Evolutionary conservation across 2,888 invertebrate species (phyloP).

Genomic region (Yponomeuta evonymella): DNA sequence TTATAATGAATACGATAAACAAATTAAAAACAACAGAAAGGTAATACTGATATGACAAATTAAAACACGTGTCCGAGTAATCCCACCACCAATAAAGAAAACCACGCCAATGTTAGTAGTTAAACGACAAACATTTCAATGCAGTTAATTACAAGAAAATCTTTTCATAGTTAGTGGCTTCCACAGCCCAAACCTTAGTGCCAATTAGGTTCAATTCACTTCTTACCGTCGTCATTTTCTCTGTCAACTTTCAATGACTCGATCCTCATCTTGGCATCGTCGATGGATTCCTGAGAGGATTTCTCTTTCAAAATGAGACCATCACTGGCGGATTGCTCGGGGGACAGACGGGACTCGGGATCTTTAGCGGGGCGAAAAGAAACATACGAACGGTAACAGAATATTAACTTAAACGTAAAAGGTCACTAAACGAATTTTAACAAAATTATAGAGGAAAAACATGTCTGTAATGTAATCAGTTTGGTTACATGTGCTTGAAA

Average conservation of each 20-base stretch:
- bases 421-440: background rate
- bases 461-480: background rate
- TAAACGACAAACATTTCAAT: no score
- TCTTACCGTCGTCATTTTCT: constrained; percentile 68
- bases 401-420: constrained; percentile 11
- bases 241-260: constrained; percentile 68
- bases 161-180: background rate
- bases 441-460: no score
- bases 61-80: no score
- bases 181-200: background rate
- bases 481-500: background rate
- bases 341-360: constrained; percentile 15
- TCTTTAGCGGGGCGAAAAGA: background rate
- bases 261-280: constrained; percentile 64
- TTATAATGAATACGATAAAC: background rate
- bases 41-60: no score
- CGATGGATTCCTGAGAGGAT: constrained; percentile 58
- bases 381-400: constrained; percentile 18
- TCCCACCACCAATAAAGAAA: no score
- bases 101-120: no score
- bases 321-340: constrained; percentile 50
- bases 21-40: background rate
- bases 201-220: background rate
- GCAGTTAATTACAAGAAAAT: background rate
- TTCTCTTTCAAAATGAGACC: constrained; percentile 47